Percentiles rank a stretch among this genome's conserved stretches.
Conservation (phyloP, 2,113 vertebrate genomes). For the Turdus rufiventris region DNA sequence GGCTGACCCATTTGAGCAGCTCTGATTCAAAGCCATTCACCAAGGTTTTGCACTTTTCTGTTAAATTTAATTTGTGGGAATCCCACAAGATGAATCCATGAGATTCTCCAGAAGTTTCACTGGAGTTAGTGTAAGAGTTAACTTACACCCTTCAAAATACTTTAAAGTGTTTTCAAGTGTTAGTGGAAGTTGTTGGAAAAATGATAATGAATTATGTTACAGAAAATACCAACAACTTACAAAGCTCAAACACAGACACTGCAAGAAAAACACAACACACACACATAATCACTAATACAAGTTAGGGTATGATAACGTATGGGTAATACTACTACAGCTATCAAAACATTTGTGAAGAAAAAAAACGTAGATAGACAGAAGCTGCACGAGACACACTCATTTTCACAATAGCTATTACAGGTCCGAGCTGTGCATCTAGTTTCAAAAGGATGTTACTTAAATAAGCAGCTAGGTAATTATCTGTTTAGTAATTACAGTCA, state of each 20-base stretch:
- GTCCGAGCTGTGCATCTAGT: background rate
- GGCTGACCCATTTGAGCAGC: background rate
- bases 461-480: slow-evolving; percentile 50
- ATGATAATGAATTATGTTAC: fast-evolving
- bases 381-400: background rate
- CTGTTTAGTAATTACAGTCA: slow-evolving; percentile 33
- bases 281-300: background rate
- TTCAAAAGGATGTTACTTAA: slow-evolving; percentile 55
- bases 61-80: background rate
- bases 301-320: background rate
- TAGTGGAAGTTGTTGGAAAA: background rate
- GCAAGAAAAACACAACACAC: background rate
- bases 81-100: background rate
- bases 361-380: background rate
- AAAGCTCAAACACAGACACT: background rate
- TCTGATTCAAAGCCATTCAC: background rate
- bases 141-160: background rate
- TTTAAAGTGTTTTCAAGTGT: background rate
- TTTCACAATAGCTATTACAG: slow-evolving; percentile 37
- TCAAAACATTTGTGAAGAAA: slow-evolving; percentile 43
- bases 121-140: background rate
- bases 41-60: background rate
- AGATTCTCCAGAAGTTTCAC: background rate
- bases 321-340: background rate
- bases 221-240: background rate